phyloP scores from a whole-genome alignment of 2,113 vertebrate species.

The Pomatorhinus ruficollis region DNA sequence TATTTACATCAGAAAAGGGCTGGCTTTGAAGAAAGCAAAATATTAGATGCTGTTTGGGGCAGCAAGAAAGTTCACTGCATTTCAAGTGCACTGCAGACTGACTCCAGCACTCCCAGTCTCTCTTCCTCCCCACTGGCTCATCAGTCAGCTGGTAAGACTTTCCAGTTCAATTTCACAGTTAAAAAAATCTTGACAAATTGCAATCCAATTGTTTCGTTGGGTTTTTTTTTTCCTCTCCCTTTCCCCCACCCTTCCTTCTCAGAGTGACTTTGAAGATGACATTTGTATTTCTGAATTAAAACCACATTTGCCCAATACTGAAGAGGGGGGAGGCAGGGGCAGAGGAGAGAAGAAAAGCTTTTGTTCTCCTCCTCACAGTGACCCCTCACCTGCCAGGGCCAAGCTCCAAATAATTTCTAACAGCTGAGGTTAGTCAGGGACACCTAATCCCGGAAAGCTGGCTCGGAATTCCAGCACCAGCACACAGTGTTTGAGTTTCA shows the following conservation, averaged over 20 bases:
- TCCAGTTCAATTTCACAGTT: neutral
- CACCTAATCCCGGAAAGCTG: conserved; percentile 51
- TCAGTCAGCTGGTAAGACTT: neutral
- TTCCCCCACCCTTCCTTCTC: neutral
- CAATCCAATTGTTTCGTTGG: neutral
- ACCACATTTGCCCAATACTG: conserved; percentile 12
- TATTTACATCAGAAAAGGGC: neutral
- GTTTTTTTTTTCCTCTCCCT: neutral
- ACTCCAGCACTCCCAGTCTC: neutral
- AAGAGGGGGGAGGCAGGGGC: neutral
- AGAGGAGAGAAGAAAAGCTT: conserved; percentile 40
- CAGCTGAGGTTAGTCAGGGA: conserved; percentile 51
- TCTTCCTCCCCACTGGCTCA: neutral
- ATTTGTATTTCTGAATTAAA: conserved; percentile 56
- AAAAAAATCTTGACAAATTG: conserved; percentile 4
- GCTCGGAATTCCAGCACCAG: conserved; percentile 32
- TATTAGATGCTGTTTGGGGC: neutral
- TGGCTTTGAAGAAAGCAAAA: neutral
- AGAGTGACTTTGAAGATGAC: conserved; percentile 20
- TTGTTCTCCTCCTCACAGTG: conserved; percentile 51
- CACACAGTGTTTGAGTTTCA: neutral
- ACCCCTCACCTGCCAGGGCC: conserved; percentile 37
- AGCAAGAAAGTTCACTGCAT: neutral
- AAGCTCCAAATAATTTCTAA: conserved; percentile 50
- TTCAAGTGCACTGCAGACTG: neutral